Evolutionary conservation across 1,140 invertebrate species (phyloP), one percentile per base, ranked within the genome.

Genomic region (Zaprionus lachaisei): DNA sequence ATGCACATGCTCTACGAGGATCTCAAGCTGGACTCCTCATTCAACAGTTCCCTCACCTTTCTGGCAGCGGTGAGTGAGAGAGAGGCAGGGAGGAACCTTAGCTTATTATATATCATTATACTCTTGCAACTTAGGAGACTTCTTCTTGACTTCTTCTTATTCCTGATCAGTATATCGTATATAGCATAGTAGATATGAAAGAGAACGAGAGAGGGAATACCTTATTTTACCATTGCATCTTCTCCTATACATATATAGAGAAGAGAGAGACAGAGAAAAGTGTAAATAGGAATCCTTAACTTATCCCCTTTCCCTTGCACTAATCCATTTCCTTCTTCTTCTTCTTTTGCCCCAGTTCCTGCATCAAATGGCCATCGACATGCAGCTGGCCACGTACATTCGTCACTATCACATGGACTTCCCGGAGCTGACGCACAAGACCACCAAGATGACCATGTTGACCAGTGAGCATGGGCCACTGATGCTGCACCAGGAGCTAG

Each of bases 1-100:
- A 93, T 99, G 38, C 98, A 99, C 94, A 93, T 99, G 12, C 93
- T 98, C 0, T 99, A 98, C 92, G 98, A 99, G 94, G 98, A 99
- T 89, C 94, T 98, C 1, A 98, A 98, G 93, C 91, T 98, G 38
- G 96, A 97, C 85, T 94, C 95, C 1, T 93, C 97, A 2, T 94
- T 96, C 72, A 94, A 94, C 22, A 95, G 96, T 65, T 95, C 96
- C 75, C 93, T 97, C 60, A 94, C 94, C 54, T 93, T 95, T 0
- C 84, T 99, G 22, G 96, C 95, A 0, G 81, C 91, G 77, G 91
- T 92, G 37, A 62, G 61, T 15, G 6, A 4, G 5, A 1, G 20
- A 2, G n/a, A 7, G 41, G 41, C 5, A 6, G 0, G n/a, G 7
- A 11, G 2, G 7, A 6, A n/a, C 7, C 3, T 44, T 7, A 28